phyloP scores from a whole-genome alignment of 2,113 vertebrate genomes.

The Otolemur garnettii region DNA sequence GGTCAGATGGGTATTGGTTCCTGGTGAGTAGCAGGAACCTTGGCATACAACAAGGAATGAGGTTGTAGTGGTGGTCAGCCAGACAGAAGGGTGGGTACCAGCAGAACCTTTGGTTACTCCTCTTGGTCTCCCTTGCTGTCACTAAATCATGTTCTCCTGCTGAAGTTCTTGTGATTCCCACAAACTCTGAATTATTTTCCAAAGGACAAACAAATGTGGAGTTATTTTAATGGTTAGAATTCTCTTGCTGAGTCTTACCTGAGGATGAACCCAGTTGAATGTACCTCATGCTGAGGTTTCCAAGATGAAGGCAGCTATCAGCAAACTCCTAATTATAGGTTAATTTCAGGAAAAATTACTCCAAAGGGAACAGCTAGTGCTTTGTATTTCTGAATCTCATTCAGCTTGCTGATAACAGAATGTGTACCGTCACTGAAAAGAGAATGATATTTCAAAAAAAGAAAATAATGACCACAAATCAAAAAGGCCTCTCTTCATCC shows the following conservation, averaged over 20 bases:
- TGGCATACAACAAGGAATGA: no score
- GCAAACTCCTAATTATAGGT: neutral
- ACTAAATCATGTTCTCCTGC: neutral
- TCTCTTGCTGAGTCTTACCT: neutral
- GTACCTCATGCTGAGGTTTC: neutral
- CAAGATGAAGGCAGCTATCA: neutral
- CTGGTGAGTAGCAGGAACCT: neutral
- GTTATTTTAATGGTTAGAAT: neutral
- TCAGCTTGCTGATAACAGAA: neutral
- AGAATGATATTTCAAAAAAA: neutral
- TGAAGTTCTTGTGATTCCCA: neutral
- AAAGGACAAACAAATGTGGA: neutral
- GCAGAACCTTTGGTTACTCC: neutral
- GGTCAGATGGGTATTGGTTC: neutral
- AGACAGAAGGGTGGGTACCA: neutral
- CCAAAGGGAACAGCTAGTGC: neutral
- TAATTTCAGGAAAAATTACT: slow-evolving; percentile 15
- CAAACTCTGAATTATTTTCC: neutral
- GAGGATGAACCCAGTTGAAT: neutral
- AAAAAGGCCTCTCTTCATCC: neutral
- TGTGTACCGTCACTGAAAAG: neutral
- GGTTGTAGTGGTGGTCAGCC: fast-evolving
- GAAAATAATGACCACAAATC: neutral
- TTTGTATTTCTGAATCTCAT: slow-evolving; percentile 26
- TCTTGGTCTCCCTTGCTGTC: neutral